These are phyloP conservation scores for Dipus sagitta DNA, from an alignment of 2,797 vertebrate species.

Conservation along the genomic window DNA sequence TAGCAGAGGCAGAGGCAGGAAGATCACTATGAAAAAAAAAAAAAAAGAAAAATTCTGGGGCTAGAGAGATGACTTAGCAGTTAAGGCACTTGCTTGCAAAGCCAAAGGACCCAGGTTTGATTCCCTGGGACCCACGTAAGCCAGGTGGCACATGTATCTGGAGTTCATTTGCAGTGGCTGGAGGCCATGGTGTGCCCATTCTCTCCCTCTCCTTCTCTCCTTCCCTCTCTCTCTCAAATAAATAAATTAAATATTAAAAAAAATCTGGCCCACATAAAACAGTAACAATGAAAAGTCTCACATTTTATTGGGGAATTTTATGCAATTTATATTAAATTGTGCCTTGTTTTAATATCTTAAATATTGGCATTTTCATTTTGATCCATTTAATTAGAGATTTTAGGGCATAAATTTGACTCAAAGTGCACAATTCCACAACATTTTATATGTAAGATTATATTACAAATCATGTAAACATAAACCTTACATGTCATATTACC, in stretches of 20 bases:
- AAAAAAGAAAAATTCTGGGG: too few species aligned
- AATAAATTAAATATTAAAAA: neutral
- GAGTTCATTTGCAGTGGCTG: too few species aligned
- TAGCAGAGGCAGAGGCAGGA: too few species aligned
- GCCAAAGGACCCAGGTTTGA: too few species aligned
- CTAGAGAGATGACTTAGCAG: too few species aligned
- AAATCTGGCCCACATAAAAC: slow-evolving; percentile 18
- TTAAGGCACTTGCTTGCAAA: too few species aligned
- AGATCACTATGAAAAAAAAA: too few species aligned
- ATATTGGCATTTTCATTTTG: slow-evolving; percentile 34
- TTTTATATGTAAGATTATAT: slow-evolving; percentile 54
- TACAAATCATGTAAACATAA: slow-evolving; percentile 47
- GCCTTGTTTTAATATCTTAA: slow-evolving; percentile 47
- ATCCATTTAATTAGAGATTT: slow-evolving; percentile 53
- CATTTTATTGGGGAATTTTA: slow-evolving; percentile 14
- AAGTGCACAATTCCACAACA: neutral
- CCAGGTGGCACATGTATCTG: too few species aligned
- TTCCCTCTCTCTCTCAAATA: too few species aligned
- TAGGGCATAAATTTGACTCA: slow-evolving; percentile 43
- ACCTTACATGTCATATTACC: slow-evolving; percentile 29
- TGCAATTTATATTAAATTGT: slow-evolving; percentile 33
- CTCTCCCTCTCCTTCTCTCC: too few species aligned
- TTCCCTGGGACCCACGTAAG: too few species aligned
- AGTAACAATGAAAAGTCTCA: neutral
- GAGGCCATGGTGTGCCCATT: too few species aligned